Percentiles rank a stretch among this genome's conserved stretches.
Conservation (phyloP, 2,888 invertebrate species). For the Hemithea aestivaria region DNA sequence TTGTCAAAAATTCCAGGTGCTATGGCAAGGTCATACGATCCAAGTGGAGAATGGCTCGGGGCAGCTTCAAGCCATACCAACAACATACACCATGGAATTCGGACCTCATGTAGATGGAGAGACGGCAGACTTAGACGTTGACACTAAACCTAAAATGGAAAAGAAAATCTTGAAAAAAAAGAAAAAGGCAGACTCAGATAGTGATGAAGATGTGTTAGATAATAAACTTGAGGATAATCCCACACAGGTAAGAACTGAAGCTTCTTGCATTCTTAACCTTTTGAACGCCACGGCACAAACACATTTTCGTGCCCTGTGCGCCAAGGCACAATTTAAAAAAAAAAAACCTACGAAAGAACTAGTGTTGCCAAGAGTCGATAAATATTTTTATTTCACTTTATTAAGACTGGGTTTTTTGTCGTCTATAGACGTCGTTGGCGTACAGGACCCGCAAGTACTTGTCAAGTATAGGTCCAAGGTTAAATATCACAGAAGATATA, state of each 20-base stretch:
- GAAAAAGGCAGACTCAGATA: conserved; percentile 70
- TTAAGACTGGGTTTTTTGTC: too few species aligned
- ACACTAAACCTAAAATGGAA: conserved; percentile 68
- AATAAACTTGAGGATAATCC: conserved; percentile 86
- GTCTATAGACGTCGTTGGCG: too few species aligned
- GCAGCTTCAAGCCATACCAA: conserved; percentile 55
- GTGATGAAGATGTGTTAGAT: conserved; percentile 77
- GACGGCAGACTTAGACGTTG: conserved; percentile 58
- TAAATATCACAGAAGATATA: too few species aligned
- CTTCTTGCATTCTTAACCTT: too few species aligned
- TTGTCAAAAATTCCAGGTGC: conserved; percentile 64
- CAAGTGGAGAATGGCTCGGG: conserved; percentile 78
- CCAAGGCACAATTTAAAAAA: too few species aligned
- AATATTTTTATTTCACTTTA: too few species aligned
- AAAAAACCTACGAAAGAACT: too few species aligned
- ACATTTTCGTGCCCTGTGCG: too few species aligned
- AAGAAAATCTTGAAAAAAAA: conserved; percentile 71
- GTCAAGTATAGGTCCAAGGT: too few species aligned
- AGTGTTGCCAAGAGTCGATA: too few species aligned
- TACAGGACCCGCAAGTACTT: too few species aligned
- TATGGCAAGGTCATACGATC: conserved; percentile 84
- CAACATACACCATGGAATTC: conserved; percentile 63
- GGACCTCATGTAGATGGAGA: conserved; percentile 57
- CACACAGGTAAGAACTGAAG: conserved; percentile 53
- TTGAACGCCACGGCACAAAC: too few species aligned